Percentiles rank a stretch among this genome's conserved stretches.
Evolutionary conservation across 2,888 invertebrate genomes (phyloP).

Genomic region (Keiferia lycopersicella): DNA sequence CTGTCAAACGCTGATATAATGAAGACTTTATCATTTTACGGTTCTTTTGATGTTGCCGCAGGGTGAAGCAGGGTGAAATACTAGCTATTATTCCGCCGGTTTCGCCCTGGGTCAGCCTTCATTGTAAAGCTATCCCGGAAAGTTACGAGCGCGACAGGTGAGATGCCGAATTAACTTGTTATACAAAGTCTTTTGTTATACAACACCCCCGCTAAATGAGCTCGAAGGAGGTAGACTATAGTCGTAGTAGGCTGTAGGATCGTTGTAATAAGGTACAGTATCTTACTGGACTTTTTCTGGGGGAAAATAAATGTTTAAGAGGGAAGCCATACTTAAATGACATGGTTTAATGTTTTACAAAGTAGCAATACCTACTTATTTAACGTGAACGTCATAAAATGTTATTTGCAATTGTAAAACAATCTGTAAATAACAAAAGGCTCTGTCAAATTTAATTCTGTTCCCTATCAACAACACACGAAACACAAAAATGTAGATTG

Average conservation of each 20-base stretch:
- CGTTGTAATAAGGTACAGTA: slow-evolving; percentile 68
- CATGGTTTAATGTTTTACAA: too few relatives aligned
- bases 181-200: slow-evolving; percentile 76
- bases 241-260: slow-evolving; percentile 46
- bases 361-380: too few relatives aligned
- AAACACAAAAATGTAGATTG: too few relatives aligned
- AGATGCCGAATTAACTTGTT: slow-evolving; percentile 78
- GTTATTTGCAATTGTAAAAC: too few relatives aligned
- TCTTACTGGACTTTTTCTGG: slow-evolving; percentile 52
- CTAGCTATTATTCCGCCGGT: slow-evolving; percentile 40
- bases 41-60: slow-evolving; percentile 71
- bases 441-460: too few relatives aligned
- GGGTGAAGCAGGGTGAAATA: slow-evolving; percentile 64
- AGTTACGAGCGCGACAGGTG: slow-evolving; percentile 80
- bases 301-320: background rate
- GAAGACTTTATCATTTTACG: slow-evolving; percentile 62
- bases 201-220: slow-evolving; percentile 73
- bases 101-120: slow-evolving; percentile 58
- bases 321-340: too few relatives aligned
- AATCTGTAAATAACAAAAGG: too few relatives aligned
- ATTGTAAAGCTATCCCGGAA: slow-evolving; percentile 71
- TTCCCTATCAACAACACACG: too few relatives aligned
- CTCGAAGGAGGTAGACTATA: slow-evolving; percentile 36
- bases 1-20: slow-evolving; percentile 72
- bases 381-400: too few relatives aligned